These are phyloP conservation scores for Parnassius orleans DNA, from an alignment of 2,888 invertebrate genomes.

Conservation along the genomic window DNA sequence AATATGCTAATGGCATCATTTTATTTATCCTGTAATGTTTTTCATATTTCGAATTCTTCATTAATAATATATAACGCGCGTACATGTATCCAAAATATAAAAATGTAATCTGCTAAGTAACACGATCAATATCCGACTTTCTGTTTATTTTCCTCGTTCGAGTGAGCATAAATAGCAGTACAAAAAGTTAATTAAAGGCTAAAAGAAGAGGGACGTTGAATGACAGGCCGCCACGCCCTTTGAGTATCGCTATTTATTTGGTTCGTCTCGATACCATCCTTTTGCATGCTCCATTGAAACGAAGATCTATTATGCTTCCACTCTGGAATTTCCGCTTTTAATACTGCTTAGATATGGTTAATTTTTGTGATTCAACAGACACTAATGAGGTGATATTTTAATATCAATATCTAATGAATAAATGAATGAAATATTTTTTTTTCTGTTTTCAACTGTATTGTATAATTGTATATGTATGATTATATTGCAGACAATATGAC, in stretches of 20 bases:
- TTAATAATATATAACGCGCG: too few species aligned
- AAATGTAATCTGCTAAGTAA: slow-evolving; percentile 29
- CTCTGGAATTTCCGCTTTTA: slow-evolving; percentile 12
- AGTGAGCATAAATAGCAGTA: slow-evolving; percentile 29
- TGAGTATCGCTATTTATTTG: slow-evolving; percentile 67
- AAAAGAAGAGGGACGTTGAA: slow-evolving; percentile 59
- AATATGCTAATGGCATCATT: too few species aligned
- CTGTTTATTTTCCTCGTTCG: slow-evolving; percentile 28
- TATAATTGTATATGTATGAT: too few species aligned
- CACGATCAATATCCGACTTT: slow-evolving; percentile 28
- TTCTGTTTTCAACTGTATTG: too few species aligned
- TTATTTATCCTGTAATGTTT: too few species aligned
- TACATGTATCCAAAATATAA: neutral
- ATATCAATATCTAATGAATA: too few species aligned
- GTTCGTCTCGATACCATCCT: slow-evolving; percentile 51
- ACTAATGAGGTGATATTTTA: too few species aligned
- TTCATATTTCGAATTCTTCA: too few species aligned
- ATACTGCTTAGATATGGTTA: neutral
- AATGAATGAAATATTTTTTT: too few species aligned
- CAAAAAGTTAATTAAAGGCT: slow-evolving; percentile 72
- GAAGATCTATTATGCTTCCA: slow-evolving; percentile 19
- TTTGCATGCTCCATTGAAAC: slow-evolving; percentile 49
- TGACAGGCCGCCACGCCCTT: slow-evolving; percentile 63
- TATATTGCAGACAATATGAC: too few species aligned
- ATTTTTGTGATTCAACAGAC: neutral